A percentile compares a stretch with the other conserved stretches of the same genome.
Evolutionary conservation across 2,113 vertebrate species (phyloP).

Genomic region (Dasyurus viverrinus): DNA sequence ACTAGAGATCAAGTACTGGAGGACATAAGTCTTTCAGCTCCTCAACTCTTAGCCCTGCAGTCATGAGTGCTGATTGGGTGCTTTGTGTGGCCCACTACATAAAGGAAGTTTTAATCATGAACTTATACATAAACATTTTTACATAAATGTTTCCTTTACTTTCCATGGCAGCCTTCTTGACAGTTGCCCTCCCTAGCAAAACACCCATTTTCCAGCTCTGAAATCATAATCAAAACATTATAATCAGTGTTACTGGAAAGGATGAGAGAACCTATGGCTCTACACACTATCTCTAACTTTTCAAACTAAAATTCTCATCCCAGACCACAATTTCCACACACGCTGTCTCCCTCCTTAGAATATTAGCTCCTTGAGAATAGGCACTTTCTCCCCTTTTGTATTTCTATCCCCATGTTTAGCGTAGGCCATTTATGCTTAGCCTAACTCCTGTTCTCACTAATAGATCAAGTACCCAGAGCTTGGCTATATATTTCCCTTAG

Average conservation of each 20-base stretch:
- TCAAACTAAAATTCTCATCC: background rate
- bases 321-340: background rate
- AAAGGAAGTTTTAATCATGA: background rate
- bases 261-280: background rate
- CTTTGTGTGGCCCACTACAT: background rate
- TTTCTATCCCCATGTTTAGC: background rate
- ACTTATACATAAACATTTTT: background rate
- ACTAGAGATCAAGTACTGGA: background rate
- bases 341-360: background rate
- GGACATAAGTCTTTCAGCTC: background rate
- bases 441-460: background rate
- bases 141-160: background rate
- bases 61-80: background rate
- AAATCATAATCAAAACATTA: background rate
- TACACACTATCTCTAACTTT: background rate
- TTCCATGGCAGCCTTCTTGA: background rate
- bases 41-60: background rate
- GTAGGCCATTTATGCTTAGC: background rate
- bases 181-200: background rate
- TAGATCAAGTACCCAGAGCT: background rate
- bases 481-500: background rate
- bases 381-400: background rate
- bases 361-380: background rate
- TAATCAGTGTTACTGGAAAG: background rate
- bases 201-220: background rate